Base-by-base conservation (phyloP, 2,888 invertebrate species). In the Acleris emargana region DNA sequence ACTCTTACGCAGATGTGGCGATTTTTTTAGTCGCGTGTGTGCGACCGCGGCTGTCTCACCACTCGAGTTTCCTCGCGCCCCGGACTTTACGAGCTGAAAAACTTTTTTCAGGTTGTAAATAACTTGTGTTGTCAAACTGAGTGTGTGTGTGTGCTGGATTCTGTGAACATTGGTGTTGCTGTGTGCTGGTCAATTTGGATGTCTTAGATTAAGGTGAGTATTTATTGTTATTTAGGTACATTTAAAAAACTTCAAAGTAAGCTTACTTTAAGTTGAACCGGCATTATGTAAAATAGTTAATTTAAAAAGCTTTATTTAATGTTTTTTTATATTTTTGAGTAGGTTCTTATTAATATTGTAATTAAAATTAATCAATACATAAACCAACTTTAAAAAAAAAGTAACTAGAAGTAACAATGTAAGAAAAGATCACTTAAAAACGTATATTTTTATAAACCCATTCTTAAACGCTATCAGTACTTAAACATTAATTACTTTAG, bases 1-100 rank as follows among this genome's bases (percentile, higher is more conserved):
- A 91, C 84, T 87, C 90, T 91, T 91, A 91, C 91, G 90, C 88
- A 87, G 90, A 88, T 91, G 90, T 88, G 84, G 89, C 85, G 86
- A 86, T 88, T 92, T 91, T 81, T 92, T 92, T 91, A 92, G 92
- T 91, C 91, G 91, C 91, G 91, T 88, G 88, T 82, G 84, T 84
- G 79, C 79, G 45, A 75, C 80, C 88, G 90, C 90, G 89, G 89
- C 89, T 88, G 74, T 87, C 82, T 81, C 76, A 76, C 76, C 83
- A 76, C 82, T 74, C 75, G 81, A 79, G 80, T 73, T 79, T 81
- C 79, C 81, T 78, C 78, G 76, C 75, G 74, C 72, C 75, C 77
- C 73, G 69, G 73, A 75, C 82, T 86, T 86, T 81, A 80, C 86
- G 86, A 85, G 86, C 69, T 71, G 69, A 72, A 83, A 77, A 83